These are phyloP conservation scores for Ylistrum balloti DNA, from an alignment of 1,140 invertebrate genomes.

Conservation along the genomic window DNA sequence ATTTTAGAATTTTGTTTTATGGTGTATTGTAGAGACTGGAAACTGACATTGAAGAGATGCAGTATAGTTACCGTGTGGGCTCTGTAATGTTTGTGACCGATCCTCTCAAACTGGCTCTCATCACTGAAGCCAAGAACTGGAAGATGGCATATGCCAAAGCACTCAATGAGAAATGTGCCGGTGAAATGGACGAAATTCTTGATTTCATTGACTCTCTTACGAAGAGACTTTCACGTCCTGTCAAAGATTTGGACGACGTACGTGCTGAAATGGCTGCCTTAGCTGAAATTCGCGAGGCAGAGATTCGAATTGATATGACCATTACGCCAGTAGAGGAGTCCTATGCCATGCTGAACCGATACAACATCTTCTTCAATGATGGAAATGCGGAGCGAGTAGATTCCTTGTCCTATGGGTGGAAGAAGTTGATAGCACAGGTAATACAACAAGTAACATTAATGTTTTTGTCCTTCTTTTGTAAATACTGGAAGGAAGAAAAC, in stretches of 20 bases:
- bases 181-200: slow-evolving; percentile 91
- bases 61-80: slow-evolving; percentile 79
- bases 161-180: slow-evolving; percentile 95
- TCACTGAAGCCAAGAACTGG: slow-evolving; percentile 93
- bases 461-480: too few species aligned
- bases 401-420: slow-evolving; percentile 94
- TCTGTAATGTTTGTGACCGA: slow-evolving; percentile 85
- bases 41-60: slow-evolving; percentile 80
- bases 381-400: slow-evolving; percentile 97
- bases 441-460: too few species aligned
- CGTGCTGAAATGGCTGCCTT: slow-evolving; percentile 95
- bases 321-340: slow-evolving; percentile 98
- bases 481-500: too few species aligned
- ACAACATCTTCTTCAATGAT: slow-evolving; percentile 93
- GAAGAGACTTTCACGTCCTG: slow-evolving; percentile 86
- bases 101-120: slow-evolving; percentile 92
- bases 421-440: slow-evolving; percentile 87
- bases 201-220: slow-evolving; percentile 81
- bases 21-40: slow-evolving; percentile 77
- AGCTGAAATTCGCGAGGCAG: slow-evolving; percentile 95
- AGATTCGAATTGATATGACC: slow-evolving; percentile 96
- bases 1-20: too few species aligned
- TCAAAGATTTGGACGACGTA: slow-evolving; percentile 96
- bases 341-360: slow-evolving; percentile 94
- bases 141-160: slow-evolving; percentile 93